Conservation (phyloP, 2,113 vertebrate genomes). For the Platycercus adscitus region DNA sequence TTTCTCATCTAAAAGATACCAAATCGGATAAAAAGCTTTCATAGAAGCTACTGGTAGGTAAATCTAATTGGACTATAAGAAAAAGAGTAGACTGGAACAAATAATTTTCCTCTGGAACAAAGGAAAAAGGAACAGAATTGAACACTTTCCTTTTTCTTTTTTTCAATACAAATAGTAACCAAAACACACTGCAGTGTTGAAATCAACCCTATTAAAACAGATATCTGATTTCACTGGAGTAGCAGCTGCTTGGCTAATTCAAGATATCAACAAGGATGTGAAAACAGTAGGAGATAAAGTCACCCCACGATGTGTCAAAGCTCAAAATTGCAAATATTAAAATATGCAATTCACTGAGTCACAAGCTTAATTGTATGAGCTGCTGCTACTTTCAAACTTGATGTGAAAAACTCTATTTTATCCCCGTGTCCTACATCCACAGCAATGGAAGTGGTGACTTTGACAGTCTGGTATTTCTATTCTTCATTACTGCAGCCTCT, state of each 20-base stretch:
- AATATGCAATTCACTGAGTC: slow-evolving; percentile 51
- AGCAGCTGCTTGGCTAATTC: slow-evolving; percentile 74
- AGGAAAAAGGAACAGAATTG: not conserved
- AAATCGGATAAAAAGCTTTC: not conserved
- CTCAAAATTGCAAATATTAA: slow-evolving; percentile 37
- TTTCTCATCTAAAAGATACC: not conserved
- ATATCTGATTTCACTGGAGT: slow-evolving; percentile 50
- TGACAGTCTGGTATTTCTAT: not conserved
- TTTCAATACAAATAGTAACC: slow-evolving; percentile 27
- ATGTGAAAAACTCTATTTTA: slow-evolving; percentile 48
- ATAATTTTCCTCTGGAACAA: not conserved
- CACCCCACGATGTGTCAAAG: slow-evolving; percentile 57
- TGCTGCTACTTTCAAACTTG: slow-evolving; percentile 50
- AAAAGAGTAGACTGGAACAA: not conserved
- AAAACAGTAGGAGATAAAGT: slow-evolving; percentile 69
- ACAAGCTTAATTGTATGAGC: slow-evolving; percentile 54
- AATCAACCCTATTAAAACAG: slow-evolving; percentile 51
- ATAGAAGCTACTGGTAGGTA: not conserved
- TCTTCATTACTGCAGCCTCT: not conserved
- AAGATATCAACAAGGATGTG: slow-evolving; percentile 63
- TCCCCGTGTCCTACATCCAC: not conserved
- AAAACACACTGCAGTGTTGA: slow-evolving; percentile 1
- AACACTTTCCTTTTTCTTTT: not conserved
- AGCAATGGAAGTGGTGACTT: not conserved
- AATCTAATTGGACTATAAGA: not conserved